These are phyloP conservation scores for Aspidiotus destructor DNA, from an alignment of 2,888 invertebrate species.

Conservation along the genomic window DNA sequence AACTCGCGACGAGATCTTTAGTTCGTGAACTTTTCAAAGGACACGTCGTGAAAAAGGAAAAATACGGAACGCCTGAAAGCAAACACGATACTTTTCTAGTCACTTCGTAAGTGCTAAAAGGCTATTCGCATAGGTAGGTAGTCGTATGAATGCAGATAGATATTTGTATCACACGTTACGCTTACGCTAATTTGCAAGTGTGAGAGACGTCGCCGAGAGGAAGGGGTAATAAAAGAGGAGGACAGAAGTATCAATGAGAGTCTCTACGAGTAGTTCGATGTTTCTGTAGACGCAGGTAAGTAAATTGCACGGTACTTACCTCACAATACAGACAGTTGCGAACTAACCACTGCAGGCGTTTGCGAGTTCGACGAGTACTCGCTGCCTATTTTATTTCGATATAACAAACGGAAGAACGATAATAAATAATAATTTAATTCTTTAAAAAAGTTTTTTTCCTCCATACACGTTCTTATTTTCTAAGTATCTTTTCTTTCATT, in stretches of 20 bases:
- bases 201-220: neutral
- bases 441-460: slow-evolving; percentile 1
- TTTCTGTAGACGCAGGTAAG: slow-evolving; percentile 21
- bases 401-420: neutral
- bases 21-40: too few relatives aligned
- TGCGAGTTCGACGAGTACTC: slow-evolving; percentile 20
- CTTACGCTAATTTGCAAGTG: neutral
- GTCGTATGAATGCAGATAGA: neutral
- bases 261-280: slow-evolving; percentile 21
- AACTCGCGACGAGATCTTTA: too few relatives aligned
- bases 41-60: too few relatives aligned
- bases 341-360: slow-evolving; percentile 28
- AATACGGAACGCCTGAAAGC: too few relatives aligned
- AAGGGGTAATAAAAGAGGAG: slow-evolving; percentile 26
- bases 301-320: slow-evolving; percentile 31
- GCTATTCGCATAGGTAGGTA: too few relatives aligned
- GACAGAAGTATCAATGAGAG: slow-evolving; percentile 28
- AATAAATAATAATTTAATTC: slow-evolving; percentile 5
- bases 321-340: slow-evolving; percentile 28
- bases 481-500: neutral
- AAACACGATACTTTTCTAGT: too few relatives aligned
- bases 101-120: too few relatives aligned
- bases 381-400: neutral
- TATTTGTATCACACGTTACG: neutral
- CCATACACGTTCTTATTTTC: neutral